Conservation (phyloP, 2,888 invertebrate species). For the Callyntrura guangdongensis region DNA sequence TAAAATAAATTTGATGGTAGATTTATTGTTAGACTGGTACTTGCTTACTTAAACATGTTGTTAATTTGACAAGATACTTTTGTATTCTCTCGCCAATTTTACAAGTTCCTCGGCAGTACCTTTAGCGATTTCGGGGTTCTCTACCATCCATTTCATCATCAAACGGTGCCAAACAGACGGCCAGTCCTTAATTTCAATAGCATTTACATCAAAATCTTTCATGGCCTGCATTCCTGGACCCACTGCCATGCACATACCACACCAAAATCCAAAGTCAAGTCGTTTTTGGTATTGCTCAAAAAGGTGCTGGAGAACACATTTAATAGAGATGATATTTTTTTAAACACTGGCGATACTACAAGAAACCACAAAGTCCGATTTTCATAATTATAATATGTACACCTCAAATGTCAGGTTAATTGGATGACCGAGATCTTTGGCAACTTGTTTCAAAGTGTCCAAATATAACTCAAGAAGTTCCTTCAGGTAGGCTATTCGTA, state of each 20-base stretch:
- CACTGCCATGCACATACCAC: background rate
- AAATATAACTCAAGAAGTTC: background rate
- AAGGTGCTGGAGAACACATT: background rate
- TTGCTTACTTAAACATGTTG: too few species aligned
- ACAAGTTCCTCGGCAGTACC: background rate
- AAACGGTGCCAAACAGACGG: background rate
- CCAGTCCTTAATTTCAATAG: background rate
- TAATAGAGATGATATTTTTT: background rate
- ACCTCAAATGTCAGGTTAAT: constrained; percentile 21
- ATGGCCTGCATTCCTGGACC: background rate
- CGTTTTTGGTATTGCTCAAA: background rate
- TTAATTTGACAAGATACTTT: too few species aligned
- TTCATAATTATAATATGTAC: too few species aligned
- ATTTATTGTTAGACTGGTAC: too few species aligned
- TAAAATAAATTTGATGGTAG: too few species aligned
- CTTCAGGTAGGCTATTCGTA: background rate
- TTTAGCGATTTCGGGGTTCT: background rate
- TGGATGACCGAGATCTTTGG: background rate
- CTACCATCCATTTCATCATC: background rate
- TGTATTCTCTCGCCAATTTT: background rate
- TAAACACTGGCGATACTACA: too few species aligned
- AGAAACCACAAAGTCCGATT: too few species aligned
- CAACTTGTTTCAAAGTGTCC: background rate
- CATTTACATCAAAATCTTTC: background rate
- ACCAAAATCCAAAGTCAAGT: constrained; percentile 7